phyloP scores from a whole-genome alignment of 2,888 invertebrate species.

The Lymantria dispar region DNA sequence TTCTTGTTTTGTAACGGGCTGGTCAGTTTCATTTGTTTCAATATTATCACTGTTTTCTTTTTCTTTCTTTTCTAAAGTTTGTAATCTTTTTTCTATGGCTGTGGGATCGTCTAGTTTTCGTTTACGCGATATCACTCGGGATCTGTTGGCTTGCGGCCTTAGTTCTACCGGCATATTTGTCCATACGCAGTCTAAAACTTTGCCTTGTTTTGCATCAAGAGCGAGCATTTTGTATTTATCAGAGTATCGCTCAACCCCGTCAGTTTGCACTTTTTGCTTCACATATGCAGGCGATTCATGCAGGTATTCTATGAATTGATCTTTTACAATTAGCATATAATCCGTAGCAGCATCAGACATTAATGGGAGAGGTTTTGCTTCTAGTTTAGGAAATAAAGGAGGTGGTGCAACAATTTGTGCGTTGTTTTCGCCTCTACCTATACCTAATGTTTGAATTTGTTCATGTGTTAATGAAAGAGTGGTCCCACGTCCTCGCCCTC shows the following conservation, averaged over 20 bases:
- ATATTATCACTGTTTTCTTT: slow-evolving; percentile 74
- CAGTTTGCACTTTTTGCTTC: slow-evolving; percentile 70
- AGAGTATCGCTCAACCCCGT: slow-evolving; percentile 81
- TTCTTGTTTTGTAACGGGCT: slow-evolving; percentile 73
- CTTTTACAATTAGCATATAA: slow-evolving; percentile 87
- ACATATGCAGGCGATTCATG: slow-evolving; percentile 86
- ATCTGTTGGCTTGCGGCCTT: slow-evolving; percentile 72
- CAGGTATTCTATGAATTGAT: slow-evolving; percentile 87
- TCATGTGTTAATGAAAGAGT: slow-evolving; percentile 79
- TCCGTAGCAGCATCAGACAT: slow-evolving; percentile 83
- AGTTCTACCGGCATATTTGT: slow-evolving; percentile 84
- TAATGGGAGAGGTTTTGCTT: slow-evolving; percentile 79
- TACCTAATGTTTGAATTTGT: slow-evolving; percentile 81
- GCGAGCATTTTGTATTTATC: slow-evolving; percentile 80
- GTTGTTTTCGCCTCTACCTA: slow-evolving; percentile 79
- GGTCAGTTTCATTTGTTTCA: slow-evolving; percentile 68
- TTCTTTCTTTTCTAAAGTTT: slow-evolving; percentile 87
- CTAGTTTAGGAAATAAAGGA: slow-evolving; percentile 83
- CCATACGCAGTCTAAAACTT: slow-evolving; percentile 81
- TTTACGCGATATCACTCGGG: slow-evolving; percentile 52
- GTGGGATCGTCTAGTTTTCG: slow-evolving; percentile 64
- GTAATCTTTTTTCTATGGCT: slow-evolving; percentile 76
- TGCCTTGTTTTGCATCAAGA: slow-evolving; percentile 70
- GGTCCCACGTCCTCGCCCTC: slow-evolving; percentile 78
- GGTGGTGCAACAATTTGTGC: slow-evolving; percentile 79